Percentiles rank a stretch among this genome's conserved stretches.
Evolutionary conservation across 2,888 invertebrate species (phyloP).

Genomic region (Lithodes maja): DNA sequence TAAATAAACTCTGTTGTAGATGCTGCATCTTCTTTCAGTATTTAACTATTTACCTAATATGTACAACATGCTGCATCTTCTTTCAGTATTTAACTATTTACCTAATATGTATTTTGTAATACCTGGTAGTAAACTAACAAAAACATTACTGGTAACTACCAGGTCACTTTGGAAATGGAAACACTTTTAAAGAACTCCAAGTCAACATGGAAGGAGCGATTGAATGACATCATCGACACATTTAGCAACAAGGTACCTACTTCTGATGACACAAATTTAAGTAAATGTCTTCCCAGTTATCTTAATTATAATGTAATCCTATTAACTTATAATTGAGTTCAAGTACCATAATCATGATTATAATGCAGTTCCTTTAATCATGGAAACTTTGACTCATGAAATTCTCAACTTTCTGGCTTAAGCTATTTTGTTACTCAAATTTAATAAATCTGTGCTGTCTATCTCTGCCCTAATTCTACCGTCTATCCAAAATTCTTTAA

Average conservation of each 20-base stretch:
- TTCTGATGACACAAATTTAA: background rate
- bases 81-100: background rate
- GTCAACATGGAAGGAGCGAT: slow-evolving; percentile 1
- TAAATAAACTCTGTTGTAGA: background rate
- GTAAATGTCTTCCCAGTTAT: background rate
- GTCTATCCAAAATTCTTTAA: too few relatives aligned
- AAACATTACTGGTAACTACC: background rate
- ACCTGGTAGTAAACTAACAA: background rate
- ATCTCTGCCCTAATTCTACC: too few relatives aligned
- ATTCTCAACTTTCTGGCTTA: background rate
- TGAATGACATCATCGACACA: background rate
- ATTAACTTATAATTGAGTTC: background rate
- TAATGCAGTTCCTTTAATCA: background rate
- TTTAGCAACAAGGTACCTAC: background rate
- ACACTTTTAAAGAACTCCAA: background rate
- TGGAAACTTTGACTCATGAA: background rate
- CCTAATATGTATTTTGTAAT: background rate
- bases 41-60: background rate
- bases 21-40: background rate
- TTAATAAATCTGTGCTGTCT: too few relatives aligned
- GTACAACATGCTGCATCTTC: background rate
- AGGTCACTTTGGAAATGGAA: background rate
- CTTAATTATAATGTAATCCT: background rate
- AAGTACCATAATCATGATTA: background rate
- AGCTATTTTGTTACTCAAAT: background rate